A percentile compares a stretch with the other conserved stretches of the same genome.
Conservation (phyloP, 2,888 invertebrate species). For the Clusia tigrina region DNA sequence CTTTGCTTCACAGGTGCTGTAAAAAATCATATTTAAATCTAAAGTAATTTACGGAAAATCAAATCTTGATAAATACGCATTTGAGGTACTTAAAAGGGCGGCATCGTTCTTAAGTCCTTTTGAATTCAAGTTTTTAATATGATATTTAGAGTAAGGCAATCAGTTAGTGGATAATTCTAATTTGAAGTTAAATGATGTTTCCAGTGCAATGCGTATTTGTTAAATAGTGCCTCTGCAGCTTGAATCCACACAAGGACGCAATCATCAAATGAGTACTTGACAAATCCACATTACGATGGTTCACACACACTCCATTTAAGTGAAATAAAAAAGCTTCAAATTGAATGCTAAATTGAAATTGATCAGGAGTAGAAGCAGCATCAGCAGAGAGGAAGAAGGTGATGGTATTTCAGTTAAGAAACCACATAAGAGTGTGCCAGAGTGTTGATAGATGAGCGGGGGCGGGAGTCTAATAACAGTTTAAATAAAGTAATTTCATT, state of each 20-base stretch:
- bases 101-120: no score
- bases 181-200: conserved; percentile 19
- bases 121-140: no score
- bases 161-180: conserved; percentile 25
- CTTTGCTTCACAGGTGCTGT: no score
- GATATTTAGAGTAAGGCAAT: no score
- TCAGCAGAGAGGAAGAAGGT: background rate
- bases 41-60: no score
- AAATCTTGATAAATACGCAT: no score
- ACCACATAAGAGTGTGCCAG: background rate
- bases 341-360: conserved; percentile 23
- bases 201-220: conserved; percentile 17
- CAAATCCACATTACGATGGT: no score
- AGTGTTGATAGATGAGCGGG: conserved; percentile 2
- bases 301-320: background rate
- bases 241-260: conserved; percentile 5
- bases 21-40: no score
- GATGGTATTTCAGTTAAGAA: background rate
- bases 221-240: conserved; percentile 26
- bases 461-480: conserved; percentile 13
- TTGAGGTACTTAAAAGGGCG: no score
- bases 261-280: background rate
- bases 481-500: conserved; percentile 27
- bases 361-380: conserved; percentile 6
- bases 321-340: conserved; percentile 11